A percentile compares a stretch with the other conserved stretches of the same genome.
Conservation (phyloP, 2,888 invertebrate genomes). For the Aleiodes testaceus region DNA sequence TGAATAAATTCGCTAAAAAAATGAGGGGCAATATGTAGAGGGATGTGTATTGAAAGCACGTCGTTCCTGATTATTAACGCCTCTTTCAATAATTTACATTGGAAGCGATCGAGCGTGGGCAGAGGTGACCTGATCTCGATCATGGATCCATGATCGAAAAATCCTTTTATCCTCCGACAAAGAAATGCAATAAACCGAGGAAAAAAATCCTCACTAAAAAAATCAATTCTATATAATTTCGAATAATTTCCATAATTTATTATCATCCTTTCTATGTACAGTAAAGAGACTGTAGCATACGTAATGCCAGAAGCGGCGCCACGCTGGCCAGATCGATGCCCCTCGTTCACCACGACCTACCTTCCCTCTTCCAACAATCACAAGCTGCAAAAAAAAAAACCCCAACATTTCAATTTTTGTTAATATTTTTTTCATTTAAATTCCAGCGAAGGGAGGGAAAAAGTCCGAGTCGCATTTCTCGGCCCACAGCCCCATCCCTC, state of each 20-base stretch:
- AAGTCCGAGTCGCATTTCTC: slow-evolving; percentile 70
- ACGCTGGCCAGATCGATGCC: slow-evolving; percentile 57
- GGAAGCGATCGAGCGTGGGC: slow-evolving; percentile 41
- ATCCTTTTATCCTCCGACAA: neutral
- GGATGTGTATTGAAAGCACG: slow-evolving; percentile 12
- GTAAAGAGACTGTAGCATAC: slow-evolving; percentile 10
- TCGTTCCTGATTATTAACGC: slow-evolving; percentile 32
- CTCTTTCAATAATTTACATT: slow-evolving; percentile 47
- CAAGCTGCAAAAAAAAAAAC: too few relatives aligned
- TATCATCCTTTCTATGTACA: neutral
- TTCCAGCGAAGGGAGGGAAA: slow-evolving; percentile 71
- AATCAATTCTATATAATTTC: too few relatives aligned
- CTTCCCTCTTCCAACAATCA: slow-evolving; percentile 35
- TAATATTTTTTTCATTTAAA: slow-evolving; percentile 39
- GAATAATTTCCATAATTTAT: neutral
- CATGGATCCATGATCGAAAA: slow-evolving; percentile 44
- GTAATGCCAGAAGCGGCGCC: slow-evolving; percentile 53
- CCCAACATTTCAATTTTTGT: neutral
- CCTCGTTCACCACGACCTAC: slow-evolving; percentile 49
- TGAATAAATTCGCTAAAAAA: neutral
- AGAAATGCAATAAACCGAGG: too few relatives aligned
- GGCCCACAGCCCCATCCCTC: slow-evolving; percentile 70
- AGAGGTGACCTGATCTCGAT: slow-evolving; percentile 40
- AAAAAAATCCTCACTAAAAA: neutral
- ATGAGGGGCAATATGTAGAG: neutral